Base-by-base conservation (phyloP, 1,140 invertebrate genomes). In the Diorhabda elongata region DNA sequence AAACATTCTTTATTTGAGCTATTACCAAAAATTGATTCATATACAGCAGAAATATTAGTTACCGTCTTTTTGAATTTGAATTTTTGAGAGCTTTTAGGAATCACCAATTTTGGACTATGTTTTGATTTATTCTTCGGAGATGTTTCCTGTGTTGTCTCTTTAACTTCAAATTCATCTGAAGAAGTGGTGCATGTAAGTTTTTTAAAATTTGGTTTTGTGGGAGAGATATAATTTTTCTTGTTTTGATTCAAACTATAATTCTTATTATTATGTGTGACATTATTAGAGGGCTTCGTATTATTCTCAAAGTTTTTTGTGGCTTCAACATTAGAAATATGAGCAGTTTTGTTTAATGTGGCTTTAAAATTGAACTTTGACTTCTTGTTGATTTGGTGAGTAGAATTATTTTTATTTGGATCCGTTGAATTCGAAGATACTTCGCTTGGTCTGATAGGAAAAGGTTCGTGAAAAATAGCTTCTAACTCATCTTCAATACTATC, bases 1-100 rank as follows among this genome's bases (percentile, higher is more conserved):
- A 26, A 26, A 52, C 47, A 52, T n/a, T 3, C n/a, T 52, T 52
- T 52, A 52, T 4, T 52, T 52, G 47, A 8, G 47, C 47, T 52
- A 6, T 8, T n/a, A 52, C 6, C 47, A 3, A 52, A 52, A 8
- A 52, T 8, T 8, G 6, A 8, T 2, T 6, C 6, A 52, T n/a
- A 2, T 3, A 52, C n/a, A 3, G 47, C 6, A 52, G 47, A 52
- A 52, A 8, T n/a, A 52, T 6, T 8, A 52, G 47, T 8, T 52
- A 52, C 6, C 4, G 47, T n/a, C n/a, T 52, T 52, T 52, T 52
- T 52, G n/a, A 52, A 62, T 62, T 42, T 9, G 43, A 62, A 42
- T n/a, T n/a, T 42, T 44, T n/a, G 26, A 26, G 26, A 26, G 26
- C 52, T 64, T 69, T 65, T 69, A 67, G 7, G 71, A 65, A 42